Conservation (phyloP, 2,113 vertebrate genomes). For the Toxotes chatareus region DNA sequence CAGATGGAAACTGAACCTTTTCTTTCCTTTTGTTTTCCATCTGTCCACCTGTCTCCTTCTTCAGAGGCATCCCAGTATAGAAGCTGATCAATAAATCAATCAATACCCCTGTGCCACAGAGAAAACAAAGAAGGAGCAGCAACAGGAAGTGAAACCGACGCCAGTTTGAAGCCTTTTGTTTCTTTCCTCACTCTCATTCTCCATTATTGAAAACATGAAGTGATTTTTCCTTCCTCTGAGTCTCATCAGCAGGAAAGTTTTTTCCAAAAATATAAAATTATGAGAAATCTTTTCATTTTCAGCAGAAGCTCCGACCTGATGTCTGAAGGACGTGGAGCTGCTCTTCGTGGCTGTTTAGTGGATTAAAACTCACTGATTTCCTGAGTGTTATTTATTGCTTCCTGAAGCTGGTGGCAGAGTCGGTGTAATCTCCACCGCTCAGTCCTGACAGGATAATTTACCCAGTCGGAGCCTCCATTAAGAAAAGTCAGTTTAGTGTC, state of each 20-base stretch:
- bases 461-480: constrained; percentile 23
- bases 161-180: background rate
- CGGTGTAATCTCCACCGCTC: constrained; percentile 30
- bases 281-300: background rate
- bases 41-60: constrained; percentile 48
- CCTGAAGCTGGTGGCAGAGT: constrained; percentile 15
- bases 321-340: constrained; percentile 2
- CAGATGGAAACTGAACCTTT: constrained; percentile 31
- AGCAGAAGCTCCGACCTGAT: constrained; percentile 3
- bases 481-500: constrained; percentile 27
- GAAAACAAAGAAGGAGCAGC: background rate
- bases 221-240: too few species aligned
- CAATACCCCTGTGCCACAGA: background rate
- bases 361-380: constrained; percentile 49
- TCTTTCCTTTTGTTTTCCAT: constrained; percentile 36
- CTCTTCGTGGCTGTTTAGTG: constrained; percentile 17
- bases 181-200: background rate
- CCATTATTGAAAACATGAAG: too few species aligned
- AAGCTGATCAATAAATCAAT: constrained; percentile 61
- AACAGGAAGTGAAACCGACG: background rate
- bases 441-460: constrained; percentile 49
- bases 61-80: constrained; percentile 1
- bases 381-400: constrained; percentile 56
- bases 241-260: constrained; percentile 3
- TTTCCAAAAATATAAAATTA: background rate